A percentile compares a stretch with the other conserved stretches of the same genome.
Evolutionary conservation across 2,797 vertebrate species (phyloP).

Genomic region (Todus mexicanus): DNA sequence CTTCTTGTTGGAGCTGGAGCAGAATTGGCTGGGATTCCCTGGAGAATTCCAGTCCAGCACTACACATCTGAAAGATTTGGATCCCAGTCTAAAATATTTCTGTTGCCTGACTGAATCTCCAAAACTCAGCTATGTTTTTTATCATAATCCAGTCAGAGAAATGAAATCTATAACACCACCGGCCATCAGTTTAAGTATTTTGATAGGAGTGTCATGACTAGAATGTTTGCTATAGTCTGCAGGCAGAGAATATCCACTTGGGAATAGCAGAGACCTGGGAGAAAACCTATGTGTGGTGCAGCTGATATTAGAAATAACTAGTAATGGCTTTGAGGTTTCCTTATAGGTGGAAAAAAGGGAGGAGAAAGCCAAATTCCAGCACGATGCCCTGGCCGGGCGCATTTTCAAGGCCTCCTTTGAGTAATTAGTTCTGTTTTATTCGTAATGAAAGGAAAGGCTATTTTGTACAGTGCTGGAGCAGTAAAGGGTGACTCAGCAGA

Average conservation of each 20-base stretch:
- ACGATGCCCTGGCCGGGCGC: background rate
- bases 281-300: background rate
- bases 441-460: slow-evolving; percentile 47
- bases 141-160: background rate
- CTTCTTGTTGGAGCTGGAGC: background rate
- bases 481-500: slow-evolving; percentile 62
- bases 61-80: background rate
- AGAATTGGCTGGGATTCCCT: background rate
- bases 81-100: background rate
- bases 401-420: slow-evolving; percentile 41
- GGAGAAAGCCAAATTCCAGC: background rate
- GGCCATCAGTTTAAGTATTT: background rate
- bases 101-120: background rate
- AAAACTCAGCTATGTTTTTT: background rate
- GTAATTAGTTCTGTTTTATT: slow-evolving; percentile 74
- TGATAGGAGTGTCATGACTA: background rate
- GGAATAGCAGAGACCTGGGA: background rate
- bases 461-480: slow-evolving; percentile 45
- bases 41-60: background rate
- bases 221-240: background rate
- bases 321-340: background rate
- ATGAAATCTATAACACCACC: background rate
- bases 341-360: background rate
- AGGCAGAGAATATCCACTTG: background rate
- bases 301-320: background rate